phyloP scores from a whole-genome alignment of 2,113 vertebrate species.

The Mionectes macconnelli region DNA sequence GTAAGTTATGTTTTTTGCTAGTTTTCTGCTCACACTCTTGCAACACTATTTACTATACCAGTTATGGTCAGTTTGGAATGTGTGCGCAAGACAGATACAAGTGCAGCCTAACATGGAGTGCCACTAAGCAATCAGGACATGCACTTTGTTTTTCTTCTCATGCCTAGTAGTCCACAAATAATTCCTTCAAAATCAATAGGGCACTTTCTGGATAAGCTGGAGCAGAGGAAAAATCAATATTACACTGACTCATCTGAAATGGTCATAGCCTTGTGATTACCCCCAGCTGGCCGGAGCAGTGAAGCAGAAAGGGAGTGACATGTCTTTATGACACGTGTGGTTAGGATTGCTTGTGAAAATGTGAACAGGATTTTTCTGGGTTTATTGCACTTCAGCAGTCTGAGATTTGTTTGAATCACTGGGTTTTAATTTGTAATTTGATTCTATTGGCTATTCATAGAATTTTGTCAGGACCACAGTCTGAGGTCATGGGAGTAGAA shows the following conservation, averaged over 20 bases:
- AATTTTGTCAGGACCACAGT: not conserved
- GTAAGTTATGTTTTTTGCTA: not conserved
- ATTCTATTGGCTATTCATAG: not conserved
- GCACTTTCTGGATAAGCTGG: constrained; percentile 17
- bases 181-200: constrained; percentile 48
- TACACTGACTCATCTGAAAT: not conserved
- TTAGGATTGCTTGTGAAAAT: not conserved
- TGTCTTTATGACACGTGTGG: not conserved
- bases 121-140: not conserved
- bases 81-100: not conserved
- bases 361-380: not conserved
- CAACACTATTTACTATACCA: not conserved
- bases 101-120: not conserved
- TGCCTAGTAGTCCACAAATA: constrained; percentile 17
- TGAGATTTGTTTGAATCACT: not conserved
- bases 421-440: not conserved
- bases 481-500: not conserved
- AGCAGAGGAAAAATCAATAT: constrained; percentile 24
- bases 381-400: not conserved
- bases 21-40: not conserved
- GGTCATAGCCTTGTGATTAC: not conserved
- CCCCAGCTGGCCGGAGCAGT: not conserved
- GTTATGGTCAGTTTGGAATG: not conserved
- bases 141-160: constrained; percentile 13
- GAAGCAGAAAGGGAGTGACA: not conserved